A percentile compares a stretch with the other conserved stretches of the same genome.
Evolutionary conservation across 1,140 invertebrate genomes (phyloP).

Genomic region (Drosophila asahinai): DNA sequence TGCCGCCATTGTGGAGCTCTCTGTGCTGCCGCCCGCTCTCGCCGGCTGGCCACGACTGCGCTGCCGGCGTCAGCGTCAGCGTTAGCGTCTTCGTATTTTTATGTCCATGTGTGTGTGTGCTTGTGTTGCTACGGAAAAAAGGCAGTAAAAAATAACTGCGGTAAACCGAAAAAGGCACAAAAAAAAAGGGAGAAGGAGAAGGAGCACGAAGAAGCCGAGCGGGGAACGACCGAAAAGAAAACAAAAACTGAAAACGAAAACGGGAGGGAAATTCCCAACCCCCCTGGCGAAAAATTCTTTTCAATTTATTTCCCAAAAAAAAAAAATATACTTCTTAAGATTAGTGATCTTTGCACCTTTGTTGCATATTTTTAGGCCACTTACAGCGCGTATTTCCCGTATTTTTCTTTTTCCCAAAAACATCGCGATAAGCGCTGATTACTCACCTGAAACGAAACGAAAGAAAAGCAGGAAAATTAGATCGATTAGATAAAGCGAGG

Average conservation of each 20-base stretch:
- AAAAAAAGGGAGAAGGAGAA: slow-evolving; percentile 55
- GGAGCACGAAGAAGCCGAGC: slow-evolving; percentile 25
- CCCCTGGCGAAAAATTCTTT: slow-evolving; percentile 31
- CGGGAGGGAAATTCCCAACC: slow-evolving; percentile 49
- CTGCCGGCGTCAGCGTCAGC: slow-evolving; percentile 29
- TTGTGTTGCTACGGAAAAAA: slow-evolving; percentile 77
- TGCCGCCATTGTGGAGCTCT: slow-evolving; percentile 71
- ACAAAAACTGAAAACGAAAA: slow-evolving; percentile 71
- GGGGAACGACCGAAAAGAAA: slow-evolving; percentile 62
- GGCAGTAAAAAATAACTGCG: slow-evolving; percentile 83
- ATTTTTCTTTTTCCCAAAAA: background rate
- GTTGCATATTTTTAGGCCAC: slow-evolving; percentile 56
- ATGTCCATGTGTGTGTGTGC: slow-evolving; percentile 29
- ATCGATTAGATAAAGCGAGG: slow-evolving; percentile 25
- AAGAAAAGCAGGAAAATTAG: slow-evolving; percentile 17
- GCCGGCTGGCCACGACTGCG: slow-evolving; percentile 39
- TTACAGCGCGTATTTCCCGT: slow-evolving; percentile 38
- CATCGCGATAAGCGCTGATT: slow-evolving; percentile 30
- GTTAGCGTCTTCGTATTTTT: slow-evolving; percentile 40
- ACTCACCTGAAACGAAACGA: slow-evolving; percentile 63
- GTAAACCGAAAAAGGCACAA: slow-evolving; percentile 83
- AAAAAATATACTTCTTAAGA: slow-evolving; percentile 15
- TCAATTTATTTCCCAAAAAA: slow-evolving; percentile 29
- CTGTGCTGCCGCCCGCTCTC: slow-evolving; percentile 18
- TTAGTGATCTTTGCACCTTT: slow-evolving; percentile 29